A percentile compares a stretch with the other conserved stretches of the same genome.
Conservation (phyloP, 2,888 invertebrate genomes). For the Atherix ibis region DNA sequence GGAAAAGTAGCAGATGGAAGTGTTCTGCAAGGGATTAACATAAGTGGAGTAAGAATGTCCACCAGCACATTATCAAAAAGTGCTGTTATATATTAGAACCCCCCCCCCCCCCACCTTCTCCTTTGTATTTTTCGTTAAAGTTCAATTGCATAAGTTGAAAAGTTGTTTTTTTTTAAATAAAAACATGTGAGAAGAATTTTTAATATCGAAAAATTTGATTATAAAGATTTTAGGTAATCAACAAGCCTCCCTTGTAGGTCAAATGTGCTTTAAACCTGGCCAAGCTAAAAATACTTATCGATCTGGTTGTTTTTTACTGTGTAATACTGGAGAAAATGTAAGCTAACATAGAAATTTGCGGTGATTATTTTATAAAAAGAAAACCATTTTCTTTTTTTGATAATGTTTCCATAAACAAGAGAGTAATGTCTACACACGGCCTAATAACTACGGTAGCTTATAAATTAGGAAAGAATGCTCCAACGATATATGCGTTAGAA, state of each 20-base stretch:
- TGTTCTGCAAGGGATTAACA: conserved; percentile 44
- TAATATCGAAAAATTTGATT: neutral
- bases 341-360: neutral
- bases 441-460: conserved; percentile 84
- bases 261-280: conserved; percentile 73
- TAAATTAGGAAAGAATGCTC: conserved; percentile 64
- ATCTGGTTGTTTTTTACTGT: conserved; percentile 87
- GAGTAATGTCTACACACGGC: conserved; percentile 74
- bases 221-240: conserved; percentile 87
- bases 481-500: conserved; percentile 87
- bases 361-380: neutral
- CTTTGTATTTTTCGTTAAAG: too few relatives aligned
- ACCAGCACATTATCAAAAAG: too few relatives aligned
- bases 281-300: conserved; percentile 90
- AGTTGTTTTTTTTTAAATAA: too few relatives aligned
- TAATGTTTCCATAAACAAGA: conserved; percentile 27
- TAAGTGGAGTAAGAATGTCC: conserved; percentile 30
- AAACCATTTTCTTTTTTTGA: conserved; percentile 1
- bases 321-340: conserved; percentile 71
- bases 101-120: too few relatives aligned
- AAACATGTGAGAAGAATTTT: too few relatives aligned
- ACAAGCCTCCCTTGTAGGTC: conserved; percentile 84
- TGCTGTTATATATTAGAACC: too few relatives aligned
- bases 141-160: too few relatives aligned
- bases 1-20: conserved; percentile 56